A percentile compares a stretch with the other conserved stretches of the same genome.
These are phyloP conservation scores for Chaenogobius annularis DNA, from an alignment of 2,113 vertebrate genomes.

Conservation along the genomic window DNA sequence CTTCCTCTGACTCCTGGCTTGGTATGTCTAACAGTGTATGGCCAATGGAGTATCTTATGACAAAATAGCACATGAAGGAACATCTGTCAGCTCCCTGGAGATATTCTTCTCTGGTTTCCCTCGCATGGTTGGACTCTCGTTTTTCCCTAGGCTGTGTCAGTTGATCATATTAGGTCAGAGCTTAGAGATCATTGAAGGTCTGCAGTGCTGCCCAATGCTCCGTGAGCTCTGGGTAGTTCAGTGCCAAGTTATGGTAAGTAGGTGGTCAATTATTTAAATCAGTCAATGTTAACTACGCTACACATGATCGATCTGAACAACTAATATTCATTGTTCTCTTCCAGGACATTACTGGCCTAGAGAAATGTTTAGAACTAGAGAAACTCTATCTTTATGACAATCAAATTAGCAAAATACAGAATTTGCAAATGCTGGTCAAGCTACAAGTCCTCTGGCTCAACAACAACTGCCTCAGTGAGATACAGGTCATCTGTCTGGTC, in stretches of 20 bases:
- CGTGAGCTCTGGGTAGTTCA: slow-evolving; percentile 84
- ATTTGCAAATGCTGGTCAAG: slow-evolving; percentile 72
- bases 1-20: neutral
- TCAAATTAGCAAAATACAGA: slow-evolving; percentile 78
- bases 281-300: neutral
- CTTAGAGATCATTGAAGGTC: slow-evolving; percentile 77
- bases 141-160: slow-evolving; percentile 77
- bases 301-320: neutral
- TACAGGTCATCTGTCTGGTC: slow-evolving; percentile 66
- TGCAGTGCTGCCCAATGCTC: slow-evolving; percentile 76
- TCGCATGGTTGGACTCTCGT: slow-evolving; percentile 78
- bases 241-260: slow-evolving; percentile 81
- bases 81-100: slow-evolving; percentile 71
- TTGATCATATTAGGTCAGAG: slow-evolving; percentile 81
- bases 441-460: slow-evolving; percentile 81
- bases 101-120: slow-evolving; percentile 86
- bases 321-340: slow-evolving; percentile 11
- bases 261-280: slow-evolving; percentile 35
- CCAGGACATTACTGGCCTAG: slow-evolving; percentile 79
- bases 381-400: slow-evolving; percentile 85
- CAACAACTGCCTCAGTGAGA: slow-evolving; percentile 80
- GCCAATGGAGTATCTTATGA: slow-evolving; percentile 81
- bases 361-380: slow-evolving; percentile 75
- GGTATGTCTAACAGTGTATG: slow-evolving; percentile 70
- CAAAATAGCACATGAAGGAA: slow-evolving; percentile 72